These are phyloP conservation scores for Philantomba maxwellii DNA, from an alignment of 2,113 vertebrate species.

Conservation along the genomic window DNA sequence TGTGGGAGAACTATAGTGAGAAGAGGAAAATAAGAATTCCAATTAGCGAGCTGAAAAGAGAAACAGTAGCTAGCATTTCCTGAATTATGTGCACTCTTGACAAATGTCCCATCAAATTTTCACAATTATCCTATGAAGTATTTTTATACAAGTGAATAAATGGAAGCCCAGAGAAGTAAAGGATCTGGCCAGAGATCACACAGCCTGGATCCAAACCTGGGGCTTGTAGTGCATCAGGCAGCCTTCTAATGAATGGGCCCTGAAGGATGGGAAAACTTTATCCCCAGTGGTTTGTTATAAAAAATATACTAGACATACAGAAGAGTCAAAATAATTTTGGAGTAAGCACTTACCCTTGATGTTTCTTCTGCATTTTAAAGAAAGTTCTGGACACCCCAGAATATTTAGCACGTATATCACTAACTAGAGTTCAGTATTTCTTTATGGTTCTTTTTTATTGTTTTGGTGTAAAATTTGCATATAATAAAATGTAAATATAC, in stretches of 20 bases:
- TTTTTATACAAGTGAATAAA: neutral
- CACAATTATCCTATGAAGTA: neutral
- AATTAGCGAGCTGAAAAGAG: neutral
- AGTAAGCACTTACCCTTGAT: neutral
- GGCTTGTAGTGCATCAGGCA: neutral
- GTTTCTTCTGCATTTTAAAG: neutral
- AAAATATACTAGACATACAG: neutral
- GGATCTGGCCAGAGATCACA: neutral
- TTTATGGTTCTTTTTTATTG: neutral
- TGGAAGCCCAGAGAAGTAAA: neutral
- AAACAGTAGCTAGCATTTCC: neutral
- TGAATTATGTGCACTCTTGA: neutral
- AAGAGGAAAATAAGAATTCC: neutral
- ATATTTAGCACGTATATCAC: neutral
- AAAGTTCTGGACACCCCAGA: neutral
- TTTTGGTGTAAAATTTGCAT: neutral
- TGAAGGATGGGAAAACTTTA: neutral
- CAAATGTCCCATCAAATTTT: neutral
- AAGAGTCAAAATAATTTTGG: neutral
- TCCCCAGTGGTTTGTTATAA: neutral
- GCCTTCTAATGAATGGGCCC: neutral
- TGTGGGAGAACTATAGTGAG: neutral
- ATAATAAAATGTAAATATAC: neutral
- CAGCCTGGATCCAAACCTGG: neutral
- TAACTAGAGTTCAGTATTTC: neutral